Evolutionary conservation across 2,113 vertebrate genomes (phyloP).

Genomic region (Rousettus leschenaultii): DNA sequence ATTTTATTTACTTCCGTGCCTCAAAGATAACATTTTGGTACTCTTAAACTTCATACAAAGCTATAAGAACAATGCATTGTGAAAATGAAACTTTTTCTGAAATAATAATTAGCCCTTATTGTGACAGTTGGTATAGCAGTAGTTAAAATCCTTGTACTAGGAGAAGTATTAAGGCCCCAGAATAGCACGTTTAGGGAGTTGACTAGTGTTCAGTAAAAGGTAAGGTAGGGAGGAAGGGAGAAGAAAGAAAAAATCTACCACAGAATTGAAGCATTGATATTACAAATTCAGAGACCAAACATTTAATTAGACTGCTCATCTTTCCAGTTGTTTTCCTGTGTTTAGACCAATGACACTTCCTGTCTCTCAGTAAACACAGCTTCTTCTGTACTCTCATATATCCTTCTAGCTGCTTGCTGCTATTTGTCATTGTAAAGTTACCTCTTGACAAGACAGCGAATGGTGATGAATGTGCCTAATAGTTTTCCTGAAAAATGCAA

Average conservation of each 20-base stretch:
- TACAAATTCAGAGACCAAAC: not conserved
- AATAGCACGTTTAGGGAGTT: not conserved
- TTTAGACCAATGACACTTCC: not conserved
- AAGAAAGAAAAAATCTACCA: not conserved
- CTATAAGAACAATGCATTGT: not conserved
- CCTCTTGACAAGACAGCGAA: not conserved
- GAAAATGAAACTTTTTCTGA: not conserved
- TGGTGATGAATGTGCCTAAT: not conserved
- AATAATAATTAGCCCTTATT: not conserved
- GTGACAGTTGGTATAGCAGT: not conserved
- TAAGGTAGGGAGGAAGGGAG: not conserved
- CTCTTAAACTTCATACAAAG: not conserved
- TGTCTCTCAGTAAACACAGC: not conserved
- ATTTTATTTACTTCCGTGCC: conserved; percentile 4
- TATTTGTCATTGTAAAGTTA: not conserved
- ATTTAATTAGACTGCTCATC: not conserved
- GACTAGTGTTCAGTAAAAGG: not conserved
- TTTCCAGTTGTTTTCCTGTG: not conserved
- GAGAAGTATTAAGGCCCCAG: not conserved
- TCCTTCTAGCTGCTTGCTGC: not conserved
- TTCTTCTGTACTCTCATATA: not conserved
- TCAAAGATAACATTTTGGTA: not conserved
- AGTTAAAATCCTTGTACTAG: not conserved
- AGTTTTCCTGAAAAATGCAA: conserved; percentile 22
- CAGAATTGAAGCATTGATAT: not conserved